Percentiles rank a stretch among this genome's conserved stretches.
phyloP scores from a whole-genome alignment of 2,113 vertebrate species.

The Chionodraco myersi region DNA sequence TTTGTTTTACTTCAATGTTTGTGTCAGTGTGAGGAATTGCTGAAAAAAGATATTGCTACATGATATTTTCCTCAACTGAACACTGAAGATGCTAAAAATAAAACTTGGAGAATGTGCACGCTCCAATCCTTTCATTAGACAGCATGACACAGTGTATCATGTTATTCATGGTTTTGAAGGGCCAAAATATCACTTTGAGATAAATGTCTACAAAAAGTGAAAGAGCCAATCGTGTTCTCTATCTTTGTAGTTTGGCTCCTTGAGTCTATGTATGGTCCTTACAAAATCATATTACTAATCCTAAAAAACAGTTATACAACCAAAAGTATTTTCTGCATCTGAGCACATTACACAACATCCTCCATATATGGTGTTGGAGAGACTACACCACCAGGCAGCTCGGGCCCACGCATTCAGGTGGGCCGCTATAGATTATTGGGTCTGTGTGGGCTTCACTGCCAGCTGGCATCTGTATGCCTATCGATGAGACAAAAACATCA shows the following conservation, averaged over 20 bases:
- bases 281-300: slow-evolving; percentile 43
- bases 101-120: not conserved
- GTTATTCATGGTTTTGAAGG: slow-evolving; percentile 8
- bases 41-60: no score
- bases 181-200: not conserved
- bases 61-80: slow-evolving; percentile 8
- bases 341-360: slow-evolving; percentile 57
- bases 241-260: slow-evolving; percentile 26
- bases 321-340: slow-evolving; percentile 55
- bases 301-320: slow-evolving; percentile 60
- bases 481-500: slow-evolving; percentile 42
- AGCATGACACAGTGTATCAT: not conserved
- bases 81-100: slow-evolving; percentile 2
- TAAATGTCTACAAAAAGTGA: not conserved
- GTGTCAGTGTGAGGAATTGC: no score
- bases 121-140: slow-evolving; percentile 9
- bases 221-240: slow-evolving; percentile 21
- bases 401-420: slow-evolving; percentile 68
- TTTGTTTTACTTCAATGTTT: no score
- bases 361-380: slow-evolving; percentile 57
- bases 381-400: slow-evolving; percentile 43
- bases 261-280: slow-evolving; percentile 47
- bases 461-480: slow-evolving; percentile 39
- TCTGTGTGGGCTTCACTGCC: slow-evolving; percentile 57
- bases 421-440: slow-evolving; percentile 60